Evolutionary conservation across 1,140 invertebrate species (phyloP).

Genomic region (Aphis gossypii): DNA sequence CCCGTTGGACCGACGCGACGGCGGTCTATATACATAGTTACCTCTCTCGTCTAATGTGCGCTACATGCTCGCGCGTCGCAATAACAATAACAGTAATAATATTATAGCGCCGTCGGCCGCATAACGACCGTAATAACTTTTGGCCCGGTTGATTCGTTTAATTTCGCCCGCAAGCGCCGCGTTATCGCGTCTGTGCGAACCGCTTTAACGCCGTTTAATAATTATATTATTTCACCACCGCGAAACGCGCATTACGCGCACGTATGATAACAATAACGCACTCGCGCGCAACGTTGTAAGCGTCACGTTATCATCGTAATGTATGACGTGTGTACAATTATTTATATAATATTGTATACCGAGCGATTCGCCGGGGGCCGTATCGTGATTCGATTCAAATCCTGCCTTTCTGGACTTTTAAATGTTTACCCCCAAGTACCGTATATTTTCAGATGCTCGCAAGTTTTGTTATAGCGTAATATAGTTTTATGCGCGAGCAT

Average conservation of each 20-base stretch:
- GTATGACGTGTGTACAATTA: no score
- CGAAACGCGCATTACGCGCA: not conserved
- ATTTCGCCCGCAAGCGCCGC: not conserved
- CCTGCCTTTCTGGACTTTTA: no score
- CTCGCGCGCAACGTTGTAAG: no score
- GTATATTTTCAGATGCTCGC: no score
- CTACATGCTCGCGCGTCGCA: not conserved
- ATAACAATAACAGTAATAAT: not conserved
- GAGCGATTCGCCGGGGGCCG: no score
- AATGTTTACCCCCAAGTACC: no score
- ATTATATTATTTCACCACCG: not conserved
- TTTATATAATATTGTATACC: no score
- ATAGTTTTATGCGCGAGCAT: no score
- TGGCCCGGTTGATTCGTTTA: constrained; percentile 19
- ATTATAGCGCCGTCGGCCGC: not conserved
- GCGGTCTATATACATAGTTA: not conserved
- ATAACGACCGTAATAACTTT: not conserved
- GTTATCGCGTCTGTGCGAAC: constrained; percentile 28
- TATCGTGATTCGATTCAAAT: no score
- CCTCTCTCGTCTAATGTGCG: not conserved
- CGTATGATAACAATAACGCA: not conserved
- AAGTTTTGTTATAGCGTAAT: no score
- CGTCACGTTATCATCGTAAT: no score
- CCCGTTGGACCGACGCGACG: not conserved
- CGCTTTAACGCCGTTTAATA: not conserved